Conservation (phyloP, 2,797 vertebrate genomes). For the Tokudaia tokunoshimensis region DNA sequence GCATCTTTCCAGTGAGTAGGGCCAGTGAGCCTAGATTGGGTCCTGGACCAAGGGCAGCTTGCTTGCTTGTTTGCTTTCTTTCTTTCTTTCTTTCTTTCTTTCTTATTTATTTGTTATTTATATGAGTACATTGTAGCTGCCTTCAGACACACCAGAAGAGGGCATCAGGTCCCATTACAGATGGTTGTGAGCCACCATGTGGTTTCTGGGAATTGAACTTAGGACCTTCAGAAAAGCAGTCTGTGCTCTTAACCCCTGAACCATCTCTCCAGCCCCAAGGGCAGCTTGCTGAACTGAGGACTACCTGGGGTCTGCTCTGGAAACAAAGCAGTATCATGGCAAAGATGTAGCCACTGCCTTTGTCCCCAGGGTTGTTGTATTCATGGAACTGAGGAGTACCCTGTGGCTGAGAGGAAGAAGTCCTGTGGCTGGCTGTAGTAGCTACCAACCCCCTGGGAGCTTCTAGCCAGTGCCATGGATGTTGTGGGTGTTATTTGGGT, state of each 20-base stretch:
- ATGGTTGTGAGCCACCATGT: no score
- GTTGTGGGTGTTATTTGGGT: neutral
- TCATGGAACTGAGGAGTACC: neutral
- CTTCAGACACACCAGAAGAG: no score
- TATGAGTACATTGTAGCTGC: no score
- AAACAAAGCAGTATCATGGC: neutral
- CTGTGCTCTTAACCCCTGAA: no score
- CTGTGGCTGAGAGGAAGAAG: neutral
- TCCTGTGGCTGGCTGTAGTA: neutral
- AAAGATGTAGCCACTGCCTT: neutral
- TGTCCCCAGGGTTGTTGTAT: neutral
- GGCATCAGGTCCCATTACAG: no score
- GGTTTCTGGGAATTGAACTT: no score
- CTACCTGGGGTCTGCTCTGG: neutral
- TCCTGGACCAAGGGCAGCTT: neutral
- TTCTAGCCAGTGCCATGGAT: neutral
- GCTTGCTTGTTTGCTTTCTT: no score
- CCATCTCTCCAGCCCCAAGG: neutral
- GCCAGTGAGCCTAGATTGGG: neutral
- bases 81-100: no score
- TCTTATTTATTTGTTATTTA: no score
- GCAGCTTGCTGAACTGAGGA: neutral
- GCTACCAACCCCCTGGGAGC: neutral
- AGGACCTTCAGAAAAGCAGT: no score
- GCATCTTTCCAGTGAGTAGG: slow-evolving; percentile 30